phyloP scores from a whole-genome alignment of 2,797 vertebrate genomes.

The Karalla daura region DNA sequence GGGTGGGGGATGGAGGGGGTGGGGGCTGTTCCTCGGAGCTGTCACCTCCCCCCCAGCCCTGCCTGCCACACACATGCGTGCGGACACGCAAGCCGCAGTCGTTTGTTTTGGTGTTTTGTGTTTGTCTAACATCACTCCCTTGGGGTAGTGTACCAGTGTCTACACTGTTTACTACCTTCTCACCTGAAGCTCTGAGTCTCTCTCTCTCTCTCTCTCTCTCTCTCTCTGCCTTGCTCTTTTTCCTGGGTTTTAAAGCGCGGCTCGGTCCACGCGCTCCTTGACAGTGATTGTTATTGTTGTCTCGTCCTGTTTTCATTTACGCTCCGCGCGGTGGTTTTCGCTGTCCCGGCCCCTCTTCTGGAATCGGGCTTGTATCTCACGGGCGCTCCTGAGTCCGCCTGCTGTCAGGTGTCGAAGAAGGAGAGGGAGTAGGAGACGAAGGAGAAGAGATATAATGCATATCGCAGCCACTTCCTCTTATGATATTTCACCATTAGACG shows the following conservation, averaged over 20 bases:
- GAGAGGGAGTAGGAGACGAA: background rate
- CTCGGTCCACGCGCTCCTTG: background rate
- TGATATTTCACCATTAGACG: background rate
- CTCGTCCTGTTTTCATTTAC: background rate
- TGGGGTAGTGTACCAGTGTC: conserved; percentile 28
- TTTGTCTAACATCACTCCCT: conserved; percentile 49
- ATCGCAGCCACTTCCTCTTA: conserved; percentile 1
- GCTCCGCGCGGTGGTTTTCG: no score
- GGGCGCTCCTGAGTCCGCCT: background rate
- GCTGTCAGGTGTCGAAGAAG: background rate
- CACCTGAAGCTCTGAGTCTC: conserved; percentile 20
- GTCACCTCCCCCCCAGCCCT: conserved; percentile 30
- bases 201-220: background rate
- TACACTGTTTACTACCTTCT: conserved; percentile 31
- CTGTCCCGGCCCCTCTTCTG: no score
- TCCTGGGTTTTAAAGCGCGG: conserved; percentile 29
- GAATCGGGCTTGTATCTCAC: no score
- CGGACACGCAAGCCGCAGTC: conserved; percentile 41
- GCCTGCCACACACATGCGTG: conserved; percentile 20
- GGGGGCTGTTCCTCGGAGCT: conserved; percentile 56
- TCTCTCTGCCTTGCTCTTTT: background rate
- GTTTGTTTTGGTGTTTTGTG: conserved; percentile 46
- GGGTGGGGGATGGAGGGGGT: no score
- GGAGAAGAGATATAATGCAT: background rate
- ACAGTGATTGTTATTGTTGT: background rate